Conservation (phyloP, 37 sponge, comb jelly and placozoan genomes). For the Cladorhizidae sp. region DNA sequence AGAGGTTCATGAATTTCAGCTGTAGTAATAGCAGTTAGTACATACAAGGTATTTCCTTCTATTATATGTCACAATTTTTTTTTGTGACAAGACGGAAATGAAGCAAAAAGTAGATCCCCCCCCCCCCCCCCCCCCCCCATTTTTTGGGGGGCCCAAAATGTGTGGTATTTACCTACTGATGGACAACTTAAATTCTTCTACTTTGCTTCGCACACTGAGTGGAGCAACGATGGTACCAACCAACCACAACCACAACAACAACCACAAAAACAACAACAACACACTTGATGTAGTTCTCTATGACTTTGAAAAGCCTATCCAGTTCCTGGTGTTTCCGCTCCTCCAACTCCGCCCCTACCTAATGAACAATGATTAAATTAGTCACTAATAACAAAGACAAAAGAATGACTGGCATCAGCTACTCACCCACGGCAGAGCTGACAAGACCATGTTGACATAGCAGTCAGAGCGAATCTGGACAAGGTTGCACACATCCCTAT, state of each 20-base stretch:
- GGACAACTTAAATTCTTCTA: too few relatives aligned
- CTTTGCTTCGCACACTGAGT: too few relatives aligned
- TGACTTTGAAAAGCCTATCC: constrained; percentile 53
- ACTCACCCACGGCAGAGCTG: constrained; percentile 88
- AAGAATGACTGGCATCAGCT: not conserved
- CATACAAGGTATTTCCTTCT: too few relatives aligned
- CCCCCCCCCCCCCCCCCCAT: too few relatives aligned
- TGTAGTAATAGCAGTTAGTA: too few relatives aligned
- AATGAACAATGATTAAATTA: not conserved
- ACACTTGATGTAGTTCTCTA: constrained; percentile 87
- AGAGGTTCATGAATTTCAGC: too few relatives aligned
- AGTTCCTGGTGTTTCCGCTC: constrained; percentile 69
- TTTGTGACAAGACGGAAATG: too few relatives aligned
- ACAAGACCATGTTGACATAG: constrained; percentile 81
- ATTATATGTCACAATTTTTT: too few relatives aligned
- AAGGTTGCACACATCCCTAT: not conserved
- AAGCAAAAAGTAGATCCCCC: too few relatives aligned
- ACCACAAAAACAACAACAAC: not conserved
- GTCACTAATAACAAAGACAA: not conserved
- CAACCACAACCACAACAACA: not conserved
- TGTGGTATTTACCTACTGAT: too few relatives aligned
- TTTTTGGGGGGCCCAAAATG: too few relatives aligned
- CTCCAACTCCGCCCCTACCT: constrained; percentile 68
- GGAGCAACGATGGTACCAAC: too few relatives aligned
- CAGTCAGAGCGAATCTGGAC: constrained; percentile 85